Percentiles rank a stretch among this genome's conserved stretches.
Evolutionary conservation across 2,113 vertebrate species (phyloP).

Genomic region (Carollia perspicillata): DNA sequence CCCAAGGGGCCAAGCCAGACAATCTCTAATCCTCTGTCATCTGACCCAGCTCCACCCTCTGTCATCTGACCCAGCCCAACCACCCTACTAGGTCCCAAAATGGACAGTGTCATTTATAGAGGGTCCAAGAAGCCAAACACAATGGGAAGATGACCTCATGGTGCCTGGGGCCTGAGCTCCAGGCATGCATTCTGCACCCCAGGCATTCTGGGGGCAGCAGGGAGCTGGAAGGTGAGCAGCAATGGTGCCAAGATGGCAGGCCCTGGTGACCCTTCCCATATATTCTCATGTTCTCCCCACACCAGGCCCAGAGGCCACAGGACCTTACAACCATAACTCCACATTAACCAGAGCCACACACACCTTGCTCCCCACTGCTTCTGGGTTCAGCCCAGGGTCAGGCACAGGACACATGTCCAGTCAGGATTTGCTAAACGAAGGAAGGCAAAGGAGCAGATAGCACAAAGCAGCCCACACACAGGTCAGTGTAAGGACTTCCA

Average conservation of each 20-base stretch:
- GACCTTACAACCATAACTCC: not conserved
- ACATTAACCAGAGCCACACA: not conserved
- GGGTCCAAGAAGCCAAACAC: constrained; percentile 51
- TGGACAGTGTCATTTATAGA: constrained; percentile 72
- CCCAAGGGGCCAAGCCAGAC: not conserved
- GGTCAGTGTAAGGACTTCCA: not conserved
- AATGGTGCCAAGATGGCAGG: not conserved
- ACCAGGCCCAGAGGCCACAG: not conserved
- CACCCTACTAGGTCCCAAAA: constrained; percentile 68
- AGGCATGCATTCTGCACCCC: not conserved
- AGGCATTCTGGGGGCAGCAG: not conserved
- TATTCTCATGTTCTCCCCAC: not conserved
- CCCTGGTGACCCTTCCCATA: not conserved
- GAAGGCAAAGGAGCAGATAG: not conserved
- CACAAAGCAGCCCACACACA: not conserved
- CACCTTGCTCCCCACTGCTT: not conserved
- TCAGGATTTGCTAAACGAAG: not conserved
- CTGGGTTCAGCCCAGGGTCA: not conserved
- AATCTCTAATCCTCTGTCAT: constrained; percentile 73
- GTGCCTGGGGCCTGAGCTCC: not conserved
- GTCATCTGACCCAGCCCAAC: constrained; percentile 19
- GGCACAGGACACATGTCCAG: not conserved
- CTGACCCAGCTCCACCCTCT: constrained; percentile 64
- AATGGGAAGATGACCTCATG: constrained; percentile 64
- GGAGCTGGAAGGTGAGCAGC: not conserved